Percentiles rank a stretch among this genome's conserved stretches.
phyloP scores from a whole-genome alignment of 2,113 vertebrate species.

The Pandion haliaetus region DNA sequence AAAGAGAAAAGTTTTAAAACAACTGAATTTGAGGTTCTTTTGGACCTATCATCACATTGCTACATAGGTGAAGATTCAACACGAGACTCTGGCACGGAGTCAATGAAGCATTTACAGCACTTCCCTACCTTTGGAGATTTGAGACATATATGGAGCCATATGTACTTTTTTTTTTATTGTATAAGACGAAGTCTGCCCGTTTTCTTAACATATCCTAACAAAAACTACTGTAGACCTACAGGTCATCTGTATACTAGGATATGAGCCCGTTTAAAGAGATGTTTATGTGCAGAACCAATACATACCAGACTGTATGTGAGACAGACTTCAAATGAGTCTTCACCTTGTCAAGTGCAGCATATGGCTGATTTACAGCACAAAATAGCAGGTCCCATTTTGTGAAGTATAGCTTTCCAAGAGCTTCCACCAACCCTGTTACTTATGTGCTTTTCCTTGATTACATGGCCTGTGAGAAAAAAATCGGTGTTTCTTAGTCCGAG shows the following conservation, averaged over 20 bases:
- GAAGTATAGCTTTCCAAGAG: not conserved
- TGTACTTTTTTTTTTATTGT: not conserved
- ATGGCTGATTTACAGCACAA: not conserved
- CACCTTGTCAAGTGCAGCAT: not conserved
- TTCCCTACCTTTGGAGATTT: not conserved
- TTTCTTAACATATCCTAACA: not conserved
- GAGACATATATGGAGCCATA: not conserved
- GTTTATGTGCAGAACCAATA: not conserved
- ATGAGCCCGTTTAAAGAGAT: not conserved
- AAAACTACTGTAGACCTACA: not conserved
- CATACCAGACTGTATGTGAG: not conserved
- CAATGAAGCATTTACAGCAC: not conserved
- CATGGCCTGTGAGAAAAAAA: not conserved
- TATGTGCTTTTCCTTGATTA: not conserved
- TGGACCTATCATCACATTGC: not conserved
- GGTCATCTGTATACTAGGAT: not conserved
- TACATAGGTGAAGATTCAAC: not conserved
- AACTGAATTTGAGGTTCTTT: not conserved
- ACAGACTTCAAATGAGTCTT: not conserved
- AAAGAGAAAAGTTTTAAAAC: not conserved
- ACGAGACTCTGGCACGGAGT: not conserved
- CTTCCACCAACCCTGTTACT: not conserved
- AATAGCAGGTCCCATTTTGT: not conserved
- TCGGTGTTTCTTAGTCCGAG: not conserved
- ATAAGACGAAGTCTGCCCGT: not conserved